phyloP scores from a whole-genome alignment of 2,113 vertebrate genomes.

The Tenebrosternarchus preto region DNA sequence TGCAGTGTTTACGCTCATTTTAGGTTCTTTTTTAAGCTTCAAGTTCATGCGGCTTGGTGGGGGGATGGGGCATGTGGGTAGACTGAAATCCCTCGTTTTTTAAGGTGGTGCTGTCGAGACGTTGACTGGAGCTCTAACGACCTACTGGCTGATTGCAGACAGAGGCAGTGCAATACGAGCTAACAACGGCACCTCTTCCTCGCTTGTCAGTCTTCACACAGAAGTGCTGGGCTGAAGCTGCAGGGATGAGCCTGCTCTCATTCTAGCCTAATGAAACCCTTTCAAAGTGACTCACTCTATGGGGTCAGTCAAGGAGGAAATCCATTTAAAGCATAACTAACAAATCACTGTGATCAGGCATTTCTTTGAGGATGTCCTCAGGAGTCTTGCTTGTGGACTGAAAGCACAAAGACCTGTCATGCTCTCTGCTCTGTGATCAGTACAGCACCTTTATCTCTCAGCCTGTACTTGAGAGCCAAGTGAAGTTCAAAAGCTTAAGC shows the following conservation, averaged over 20 bases:
- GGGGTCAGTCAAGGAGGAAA: slow-evolving; percentile 18
- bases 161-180: slow-evolving; percentile 21
- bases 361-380: slow-evolving; percentile 20
- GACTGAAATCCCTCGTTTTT: slow-evolving; percentile 39
- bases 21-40: neutral
- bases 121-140: slow-evolving; percentile 38
- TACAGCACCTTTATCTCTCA: slow-evolving; percentile 13
- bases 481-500: slow-evolving; percentile 28
- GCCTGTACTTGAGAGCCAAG: neutral
- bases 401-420: slow-evolving; percentile 13
- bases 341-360: slow-evolving; percentile 36
- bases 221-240: slow-evolving; percentile 3
- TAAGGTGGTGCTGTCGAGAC: slow-evolving; percentile 20
- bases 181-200: slow-evolving; percentile 48
- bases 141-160: slow-evolving; percentile 46
- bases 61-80: slow-evolving; percentile 35
- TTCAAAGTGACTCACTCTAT: slow-evolving; percentile 17
- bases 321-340: slow-evolving; percentile 29
- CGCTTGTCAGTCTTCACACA: slow-evolving; percentile 5
- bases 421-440: slow-evolving; percentile 19
- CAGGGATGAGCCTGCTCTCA: neutral
- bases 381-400: neutral
- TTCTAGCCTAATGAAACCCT: slow-evolving; percentile 11
- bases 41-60: neutral
- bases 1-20: neutral